Evolutionary conservation across 2,113 vertebrate species (phyloP), one percentile per base, ranked within the genome.

Genomic region (Sylvia atricapilla): DNA sequence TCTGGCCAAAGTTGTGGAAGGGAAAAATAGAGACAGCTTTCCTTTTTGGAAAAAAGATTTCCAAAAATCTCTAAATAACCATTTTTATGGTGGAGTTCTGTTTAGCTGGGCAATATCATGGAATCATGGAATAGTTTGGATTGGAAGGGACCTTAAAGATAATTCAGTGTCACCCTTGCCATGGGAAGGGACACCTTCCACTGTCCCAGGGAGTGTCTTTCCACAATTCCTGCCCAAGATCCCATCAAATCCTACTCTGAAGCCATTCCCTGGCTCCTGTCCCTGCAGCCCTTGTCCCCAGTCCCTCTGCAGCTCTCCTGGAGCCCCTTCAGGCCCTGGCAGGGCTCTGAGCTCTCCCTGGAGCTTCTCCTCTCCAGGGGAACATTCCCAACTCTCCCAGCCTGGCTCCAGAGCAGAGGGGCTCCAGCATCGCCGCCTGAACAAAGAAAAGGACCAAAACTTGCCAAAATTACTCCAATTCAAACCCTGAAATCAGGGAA

Each of bases 61-160:
- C 21, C 2, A 53, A 37, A 53, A 31, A 10, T 27, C 50, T 88
- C n/a, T 43, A 72, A 75, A 76, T 39, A 49, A 15, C 52, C 12
- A 0, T 39, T 9, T 50, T 72, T 52, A 20, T 68, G 33, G 53
- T 73, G 50, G 80, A 68, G 7, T 37, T 83, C 79, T 4, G 7
- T 63, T 85, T 50, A 85, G 31, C 44, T 63, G 31, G 8, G 18
- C 19, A 39, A 41, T 30, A 22, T 6, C 23, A 41, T 33, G 43
- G 52, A 68, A 46, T 31, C 41, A 11, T 31, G 33, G 62, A 37
- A 35, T 44, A 23, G 1, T 10, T 56, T 67, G 77, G 41, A 6
- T 5, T 39, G 50, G n/a, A 1, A 31, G 8, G 20, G 27, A 46
- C 0, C 1, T 46, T 7, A 41, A 27, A 55, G 11, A 5, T 9